A percentile compares a stretch with the other conserved stretches of the same genome.
Conservation (phyloP, 2,113 vertebrate genomes). For the Phyllostomus hastatus region DNA sequence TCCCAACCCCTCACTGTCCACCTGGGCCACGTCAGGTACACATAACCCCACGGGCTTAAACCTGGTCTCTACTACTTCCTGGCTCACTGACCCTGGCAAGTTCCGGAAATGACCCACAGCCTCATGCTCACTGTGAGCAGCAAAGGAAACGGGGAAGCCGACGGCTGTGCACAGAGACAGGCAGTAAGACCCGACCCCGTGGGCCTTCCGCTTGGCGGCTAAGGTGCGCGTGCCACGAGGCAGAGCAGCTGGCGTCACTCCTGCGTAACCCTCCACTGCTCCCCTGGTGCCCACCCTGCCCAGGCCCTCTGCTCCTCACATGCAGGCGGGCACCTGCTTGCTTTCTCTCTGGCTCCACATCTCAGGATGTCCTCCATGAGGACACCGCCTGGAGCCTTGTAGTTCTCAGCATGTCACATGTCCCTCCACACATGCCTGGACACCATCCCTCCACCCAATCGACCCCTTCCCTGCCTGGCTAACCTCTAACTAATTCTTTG, state of each 20-base stretch:
- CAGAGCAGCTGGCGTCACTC: not conserved
- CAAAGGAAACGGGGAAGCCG: not conserved
- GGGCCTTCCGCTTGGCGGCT: not conserved
- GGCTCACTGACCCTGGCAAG: not conserved
- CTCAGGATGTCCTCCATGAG: not conserved
- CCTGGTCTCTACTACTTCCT: not conserved
- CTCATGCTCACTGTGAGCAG: not conserved
- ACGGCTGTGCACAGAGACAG: not conserved
- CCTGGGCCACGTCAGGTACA: accelerated
- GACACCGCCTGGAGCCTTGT: not conserved
- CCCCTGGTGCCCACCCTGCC: not conserved
- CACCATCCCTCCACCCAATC: not conserved
- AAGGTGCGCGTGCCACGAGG: not conserved
- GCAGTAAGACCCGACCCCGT: not conserved
- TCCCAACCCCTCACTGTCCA: not conserved
- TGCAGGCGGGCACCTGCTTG: not conserved
- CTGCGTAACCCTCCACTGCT: not conserved
- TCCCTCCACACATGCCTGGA: not conserved
- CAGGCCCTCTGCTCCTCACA: not conserved
- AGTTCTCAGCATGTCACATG: not conserved
- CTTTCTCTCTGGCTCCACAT: not conserved
- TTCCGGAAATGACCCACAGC: not conserved
- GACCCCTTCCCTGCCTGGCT: not conserved
- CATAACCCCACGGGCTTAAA: not conserved
- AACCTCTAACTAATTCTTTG: not conserved